Evolutionary conservation across 2,797 vertebrate species (phyloP).

Genomic region (Craterocephalus amniculus): DNA sequence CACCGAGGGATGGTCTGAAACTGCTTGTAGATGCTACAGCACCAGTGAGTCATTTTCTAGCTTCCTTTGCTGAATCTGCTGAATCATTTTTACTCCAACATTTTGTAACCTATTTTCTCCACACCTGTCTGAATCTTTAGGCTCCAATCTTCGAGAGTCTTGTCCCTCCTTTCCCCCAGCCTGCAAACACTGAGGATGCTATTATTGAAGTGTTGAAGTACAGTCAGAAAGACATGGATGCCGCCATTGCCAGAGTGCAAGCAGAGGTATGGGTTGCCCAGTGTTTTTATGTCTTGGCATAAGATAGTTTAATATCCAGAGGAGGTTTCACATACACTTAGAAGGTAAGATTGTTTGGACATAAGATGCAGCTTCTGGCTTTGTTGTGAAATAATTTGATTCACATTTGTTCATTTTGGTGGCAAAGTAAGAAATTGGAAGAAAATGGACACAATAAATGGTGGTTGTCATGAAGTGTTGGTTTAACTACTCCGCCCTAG

Average conservation of each 20-base stretch:
- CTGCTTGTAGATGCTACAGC: slow-evolving; percentile 75
- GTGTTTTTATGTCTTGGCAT: neutral
- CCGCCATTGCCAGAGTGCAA: slow-evolving; percentile 79
- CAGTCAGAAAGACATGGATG: slow-evolving; percentile 93
- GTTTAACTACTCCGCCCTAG: neutral
- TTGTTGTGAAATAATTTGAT: neutral
- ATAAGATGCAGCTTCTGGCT: no score
- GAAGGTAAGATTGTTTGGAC: no score
- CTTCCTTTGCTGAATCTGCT: neutral
- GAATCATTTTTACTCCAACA: neutral
- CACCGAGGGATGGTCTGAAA: slow-evolving; percentile 75
- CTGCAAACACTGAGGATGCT: slow-evolving; percentile 74
- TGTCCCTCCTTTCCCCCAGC: slow-evolving; percentile 58
- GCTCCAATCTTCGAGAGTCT: slow-evolving; percentile 57
- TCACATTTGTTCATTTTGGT: neutral
- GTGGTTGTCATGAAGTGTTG: neutral
- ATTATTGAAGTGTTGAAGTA: slow-evolving; percentile 93
- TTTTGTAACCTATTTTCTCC: slow-evolving; percentile 40
- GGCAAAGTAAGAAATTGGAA: neutral
- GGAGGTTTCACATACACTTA: neutral
- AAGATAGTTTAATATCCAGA: neutral
- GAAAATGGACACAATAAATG: neutral
- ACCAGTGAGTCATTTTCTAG: slow-evolving; percentile 76
- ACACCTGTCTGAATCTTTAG: slow-evolving; percentile 33
- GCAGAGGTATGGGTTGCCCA: slow-evolving; percentile 71